Evolutionary conservation across 2,797 vertebrate species (phyloP).

Genomic region (Lerista edwardsae): DNA sequence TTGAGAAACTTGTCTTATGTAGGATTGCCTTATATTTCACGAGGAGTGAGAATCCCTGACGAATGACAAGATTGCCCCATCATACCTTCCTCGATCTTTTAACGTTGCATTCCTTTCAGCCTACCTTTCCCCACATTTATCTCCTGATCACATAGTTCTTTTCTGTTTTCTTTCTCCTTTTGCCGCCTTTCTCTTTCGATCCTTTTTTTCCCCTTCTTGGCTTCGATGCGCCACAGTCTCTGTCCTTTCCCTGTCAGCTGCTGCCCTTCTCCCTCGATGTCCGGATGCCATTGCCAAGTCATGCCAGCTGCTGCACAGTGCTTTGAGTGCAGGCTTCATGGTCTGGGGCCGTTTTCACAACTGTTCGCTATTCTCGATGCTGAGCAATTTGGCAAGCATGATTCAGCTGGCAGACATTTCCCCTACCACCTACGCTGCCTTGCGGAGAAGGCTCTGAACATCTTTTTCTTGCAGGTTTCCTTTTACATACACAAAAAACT

Average conservation of each 20-base stretch:
- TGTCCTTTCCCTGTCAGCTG: not conserved
- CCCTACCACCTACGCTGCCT: not conserved
- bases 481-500: not conserved
- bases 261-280: not conserved
- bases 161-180: not conserved
- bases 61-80: not conserved
- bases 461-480: not conserved
- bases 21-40: too few relatives aligned
- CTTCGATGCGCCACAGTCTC: not conserved
- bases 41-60: too few relatives aligned
- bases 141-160: not conserved
- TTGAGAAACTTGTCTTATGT: not conserved
- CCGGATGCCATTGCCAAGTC: not conserved
- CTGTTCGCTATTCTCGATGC: not conserved
- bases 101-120: too few relatives aligned
- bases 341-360: conserved; percentile 15
- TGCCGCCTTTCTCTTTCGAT: not conserved
- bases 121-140: not conserved
- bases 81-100: too few relatives aligned
- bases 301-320: conserved; percentile 22
- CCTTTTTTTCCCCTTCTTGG: not conserved
- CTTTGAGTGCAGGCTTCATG: not conserved
- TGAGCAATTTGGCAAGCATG: conserved; percentile 16
- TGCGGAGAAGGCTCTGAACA: not conserved
- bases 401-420: not conserved